phyloP scores from a whole-genome alignment of 1,140 invertebrate genomes.

The Teleopsis dalmanni region DNA sequence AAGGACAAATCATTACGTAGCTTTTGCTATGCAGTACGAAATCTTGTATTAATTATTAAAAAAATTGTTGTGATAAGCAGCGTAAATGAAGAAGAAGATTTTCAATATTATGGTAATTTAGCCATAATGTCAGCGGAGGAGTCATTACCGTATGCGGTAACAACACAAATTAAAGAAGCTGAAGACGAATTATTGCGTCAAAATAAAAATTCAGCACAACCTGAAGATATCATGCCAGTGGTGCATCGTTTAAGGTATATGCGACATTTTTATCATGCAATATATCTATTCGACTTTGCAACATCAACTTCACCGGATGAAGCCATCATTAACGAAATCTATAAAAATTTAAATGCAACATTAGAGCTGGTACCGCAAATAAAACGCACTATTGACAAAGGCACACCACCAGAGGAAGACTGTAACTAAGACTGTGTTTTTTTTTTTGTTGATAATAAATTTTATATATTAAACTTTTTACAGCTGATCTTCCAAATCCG shows the following conservation, averaged over 20 bases:
- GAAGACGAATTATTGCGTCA: conserved; percentile 84
- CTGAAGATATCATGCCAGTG: conserved; percentile 52
- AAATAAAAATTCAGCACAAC: conserved; percentile 52
- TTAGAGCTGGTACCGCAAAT: conserved; percentile 73
- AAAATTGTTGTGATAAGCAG: conserved; percentile 81
- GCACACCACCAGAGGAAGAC: conserved; percentile 63
- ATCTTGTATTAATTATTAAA: conserved; percentile 84
- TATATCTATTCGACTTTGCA: conserved; percentile 59
- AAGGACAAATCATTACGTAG: conserved; percentile 75
- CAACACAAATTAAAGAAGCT: conserved; percentile 78
- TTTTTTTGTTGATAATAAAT: neutral
- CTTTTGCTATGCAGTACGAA: conserved; percentile 82
- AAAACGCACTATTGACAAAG: conserved; percentile 65
- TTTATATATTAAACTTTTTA: neutral
- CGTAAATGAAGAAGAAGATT: conserved; percentile 93
- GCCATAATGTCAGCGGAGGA: conserved; percentile 80
- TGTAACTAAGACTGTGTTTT: conserved; percentile 47
- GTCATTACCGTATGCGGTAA: conserved; percentile 72
- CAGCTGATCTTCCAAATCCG: conserved; percentile 53
- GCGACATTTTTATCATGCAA: conserved; percentile 73
- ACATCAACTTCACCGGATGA: conserved; percentile 50
- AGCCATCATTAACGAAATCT: conserved; percentile 59
- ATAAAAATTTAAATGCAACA: conserved; percentile 57
- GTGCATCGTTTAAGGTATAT: conserved; percentile 78
- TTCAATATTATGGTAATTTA: conserved; percentile 81